A percentile compares a stretch with the other conserved stretches of the same genome.
phyloP scores from a whole-genome alignment of 2,113 vertebrate genomes.

The Ochotona princeps region DNA sequence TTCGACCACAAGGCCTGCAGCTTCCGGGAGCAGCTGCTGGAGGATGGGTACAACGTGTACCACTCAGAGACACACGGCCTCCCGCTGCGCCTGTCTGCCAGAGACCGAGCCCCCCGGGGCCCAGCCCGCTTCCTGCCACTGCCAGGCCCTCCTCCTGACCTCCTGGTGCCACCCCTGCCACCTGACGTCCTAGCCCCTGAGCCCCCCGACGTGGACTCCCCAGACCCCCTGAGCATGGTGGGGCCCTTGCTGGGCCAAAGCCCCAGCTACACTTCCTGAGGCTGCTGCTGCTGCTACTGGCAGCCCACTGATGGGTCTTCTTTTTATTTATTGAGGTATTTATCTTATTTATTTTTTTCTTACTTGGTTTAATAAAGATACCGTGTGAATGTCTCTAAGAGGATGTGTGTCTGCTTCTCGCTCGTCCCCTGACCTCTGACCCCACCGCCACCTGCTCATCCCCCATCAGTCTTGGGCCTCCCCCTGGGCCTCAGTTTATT shows the following conservation, averaged over 20 bases:
- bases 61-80: slow-evolving; percentile 49
- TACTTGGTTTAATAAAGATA: slow-evolving; percentile 70
- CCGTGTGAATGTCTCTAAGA: background rate
- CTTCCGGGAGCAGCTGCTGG: slow-evolving; percentile 75
- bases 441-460: too few relatives aligned
- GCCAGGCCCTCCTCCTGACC: background rate
- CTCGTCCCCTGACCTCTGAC: too few relatives aligned
- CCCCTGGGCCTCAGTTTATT: background rate
- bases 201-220: slow-evolving; percentile 64
- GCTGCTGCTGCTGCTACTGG: accelerated
- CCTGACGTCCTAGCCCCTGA: background rate
- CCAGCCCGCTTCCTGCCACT: slow-evolving; percentile 70
- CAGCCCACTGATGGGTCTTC: background rate
- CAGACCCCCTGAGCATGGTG: slow-evolving; percentile 74
- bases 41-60: slow-evolving; percentile 80
- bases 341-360: slow-evolving; percentile 82
- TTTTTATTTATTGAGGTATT: slow-evolving; percentile 79
- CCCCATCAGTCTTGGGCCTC: too few relatives aligned
- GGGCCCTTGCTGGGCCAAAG: slow-evolving; percentile 9
- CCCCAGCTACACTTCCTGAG: slow-evolving; percentile 72
- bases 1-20: slow-evolving; percentile 78
- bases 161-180: background rate
- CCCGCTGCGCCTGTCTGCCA: slow-evolving; percentile 27
- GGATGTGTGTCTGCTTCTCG: accelerated
- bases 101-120: background rate